Percentiles rank a stretch among this genome's conserved stretches.
Conservation (phyloP, 2,113 vertebrate genomes). For the Brienomyrus longianalis region DNA sequence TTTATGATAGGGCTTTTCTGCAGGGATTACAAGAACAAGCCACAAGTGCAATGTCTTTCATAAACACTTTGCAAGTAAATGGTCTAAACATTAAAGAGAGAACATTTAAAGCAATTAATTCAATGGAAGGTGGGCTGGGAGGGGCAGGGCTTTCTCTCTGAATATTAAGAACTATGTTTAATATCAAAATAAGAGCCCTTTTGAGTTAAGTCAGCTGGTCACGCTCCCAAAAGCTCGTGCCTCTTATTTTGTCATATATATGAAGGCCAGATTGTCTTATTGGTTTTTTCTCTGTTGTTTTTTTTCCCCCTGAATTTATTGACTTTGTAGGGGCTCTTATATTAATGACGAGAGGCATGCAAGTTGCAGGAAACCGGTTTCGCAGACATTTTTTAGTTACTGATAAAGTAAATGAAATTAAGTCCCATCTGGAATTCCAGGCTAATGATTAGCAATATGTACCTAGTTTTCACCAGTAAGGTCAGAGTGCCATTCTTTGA, state of each 20-base stretch:
- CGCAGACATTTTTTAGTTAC: neutral
- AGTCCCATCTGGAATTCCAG: neutral
- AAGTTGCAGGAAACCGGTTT: neutral
- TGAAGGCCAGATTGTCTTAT: neutral
- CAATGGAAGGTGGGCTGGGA: neutral
- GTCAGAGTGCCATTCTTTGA: neutral
- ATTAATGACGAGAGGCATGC: neutral
- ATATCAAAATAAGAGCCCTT: neutral
- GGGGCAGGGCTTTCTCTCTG: neutral
- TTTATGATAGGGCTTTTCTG: slow-evolving; percentile 9
- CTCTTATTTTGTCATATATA: neutral
- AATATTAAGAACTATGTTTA: neutral
- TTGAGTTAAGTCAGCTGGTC: neutral
- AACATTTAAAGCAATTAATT: neutral
- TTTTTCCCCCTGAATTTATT: neutral
- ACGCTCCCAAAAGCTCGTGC: neutral
- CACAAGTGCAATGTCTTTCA: slow-evolving; percentile 38
- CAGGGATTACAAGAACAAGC: slow-evolving; percentile 28
- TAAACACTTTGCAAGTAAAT: neutral
- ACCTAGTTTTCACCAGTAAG: neutral
- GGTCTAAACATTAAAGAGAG: neutral
- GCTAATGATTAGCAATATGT: neutral
- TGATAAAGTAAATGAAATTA: neutral
- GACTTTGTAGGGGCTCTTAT: neutral
- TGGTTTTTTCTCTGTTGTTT: neutral